These are phyloP conservation scores for Diadumene lineata DNA, from an alignment of 92 coral and sea anemone genomes.

Conservation along the genomic window DNA sequence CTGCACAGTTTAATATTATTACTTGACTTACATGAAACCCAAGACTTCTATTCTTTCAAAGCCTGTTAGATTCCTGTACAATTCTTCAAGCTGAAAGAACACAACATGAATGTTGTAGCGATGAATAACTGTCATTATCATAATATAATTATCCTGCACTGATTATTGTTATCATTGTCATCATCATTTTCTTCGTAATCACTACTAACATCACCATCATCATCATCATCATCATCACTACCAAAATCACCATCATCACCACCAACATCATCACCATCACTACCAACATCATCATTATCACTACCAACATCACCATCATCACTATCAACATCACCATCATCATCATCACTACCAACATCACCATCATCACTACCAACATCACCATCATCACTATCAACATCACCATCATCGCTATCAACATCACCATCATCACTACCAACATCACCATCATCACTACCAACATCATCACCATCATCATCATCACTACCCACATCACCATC, in stretches of 20 bases:
- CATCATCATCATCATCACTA: background rate
- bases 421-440: background rate
- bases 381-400: background rate
- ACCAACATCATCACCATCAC: background rate
- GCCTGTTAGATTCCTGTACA: constrained; percentile 35
- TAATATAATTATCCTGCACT: background rate
- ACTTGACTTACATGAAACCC: constrained; percentile 49
- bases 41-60: constrained; percentile 30
- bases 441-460: background rate
- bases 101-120: no score
- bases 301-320: background rate
- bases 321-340: background rate
- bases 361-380: background rate
- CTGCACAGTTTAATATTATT: no score
- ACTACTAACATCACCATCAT: background rate
- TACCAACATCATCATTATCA: background rate
- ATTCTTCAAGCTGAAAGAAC: constrained; percentile 15
- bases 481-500: background rate
- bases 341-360: background rate
- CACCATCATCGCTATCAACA: background rate
- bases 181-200: background rate
- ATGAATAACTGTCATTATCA: background rate
- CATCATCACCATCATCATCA: background rate
- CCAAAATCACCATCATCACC: background rate
- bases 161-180: background rate